Evolutionary conservation across 2,888 invertebrate genomes (phyloP).

Genomic region (Omphaloscelis lunosa): DNA sequence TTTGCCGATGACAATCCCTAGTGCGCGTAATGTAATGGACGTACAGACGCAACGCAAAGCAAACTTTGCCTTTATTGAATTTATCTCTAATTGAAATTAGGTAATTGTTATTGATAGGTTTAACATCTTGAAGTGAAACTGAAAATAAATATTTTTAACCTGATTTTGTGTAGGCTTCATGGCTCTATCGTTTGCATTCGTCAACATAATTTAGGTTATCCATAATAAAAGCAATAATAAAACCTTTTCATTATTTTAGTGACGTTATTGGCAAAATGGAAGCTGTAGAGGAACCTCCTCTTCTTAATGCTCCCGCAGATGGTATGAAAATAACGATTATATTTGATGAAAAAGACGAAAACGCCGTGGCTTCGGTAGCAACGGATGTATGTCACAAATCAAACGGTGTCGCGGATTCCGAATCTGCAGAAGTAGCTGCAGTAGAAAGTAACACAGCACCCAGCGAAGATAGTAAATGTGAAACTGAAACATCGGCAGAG

Average conservation of each 20-base stretch:
- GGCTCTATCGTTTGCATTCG: slow-evolving; percentile 44
- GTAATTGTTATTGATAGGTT: slow-evolving; percentile 50
- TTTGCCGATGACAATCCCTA: slow-evolving; percentile 31
- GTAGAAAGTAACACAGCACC: slow-evolving; percentile 54
- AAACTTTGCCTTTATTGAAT: slow-evolving; percentile 66
- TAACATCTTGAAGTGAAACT: slow-evolving; percentile 16
- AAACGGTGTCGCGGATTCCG: slow-evolving; percentile 81
- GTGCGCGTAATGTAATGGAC: slow-evolving; percentile 65
- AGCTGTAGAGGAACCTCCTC: slow-evolving; percentile 72
- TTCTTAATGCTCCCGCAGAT: slow-evolving; percentile 70
- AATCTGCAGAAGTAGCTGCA: slow-evolving; percentile 59
- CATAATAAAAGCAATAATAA: slow-evolving; percentile 52
- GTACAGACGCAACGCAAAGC: slow-evolving; percentile 73
- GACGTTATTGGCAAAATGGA: slow-evolving; percentile 67
- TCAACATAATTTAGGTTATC: slow-evolving; percentile 66
- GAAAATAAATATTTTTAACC: slow-evolving; percentile 8
- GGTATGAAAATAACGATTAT: slow-evolving; percentile 72
- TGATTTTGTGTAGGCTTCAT: not conserved
- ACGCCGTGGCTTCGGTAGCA: slow-evolving; percentile 68
- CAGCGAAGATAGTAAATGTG: slow-evolving; percentile 49
- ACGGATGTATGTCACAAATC: slow-evolving; percentile 81
- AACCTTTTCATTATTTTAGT: slow-evolving; percentile 59
- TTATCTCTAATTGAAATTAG: slow-evolving; percentile 56
- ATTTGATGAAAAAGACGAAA: slow-evolving; percentile 68
- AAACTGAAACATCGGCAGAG: slow-evolving; percentile 42